Base-by-base conservation (phyloP, 1,140 invertebrate genomes). In the Rhagoletis zephyria region DNA sequence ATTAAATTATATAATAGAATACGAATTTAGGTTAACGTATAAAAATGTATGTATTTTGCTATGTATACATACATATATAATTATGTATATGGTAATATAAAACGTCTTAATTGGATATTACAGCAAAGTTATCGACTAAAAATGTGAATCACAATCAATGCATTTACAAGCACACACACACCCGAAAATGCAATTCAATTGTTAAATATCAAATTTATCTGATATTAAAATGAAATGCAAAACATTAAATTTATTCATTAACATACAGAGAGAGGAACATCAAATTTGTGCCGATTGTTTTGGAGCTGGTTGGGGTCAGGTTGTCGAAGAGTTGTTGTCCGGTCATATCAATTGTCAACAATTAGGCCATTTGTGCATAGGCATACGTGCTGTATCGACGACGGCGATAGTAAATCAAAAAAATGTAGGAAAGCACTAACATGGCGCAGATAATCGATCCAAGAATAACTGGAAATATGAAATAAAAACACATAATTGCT, bases 351-450 rank as follows among this genome's bases (percentile, higher is more conserved):
- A 7, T 56, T 56, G 42, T 2, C 48, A 14, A 10, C 5, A 63
- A 88, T 81, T 91, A 92, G 30, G 91, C 91, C 90, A 91, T 90
- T 89, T 90, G 91, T 19, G 89, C 87, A 77, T 92, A 92, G 2
- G 91, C 88, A 87, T 91, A 89, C 51, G 89, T 70, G 40, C 86
- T 88, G 74, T 92, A 92, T 67, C 92, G 89, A 45, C 91, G 90
- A 40, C 91, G 91, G 48, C 91, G 90, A 88, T 90, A 92, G 64
- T 90, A 92, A 63, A 92, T 89, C 91, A 92, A 90, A 64, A 91
- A 87, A n/a, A 89, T 89, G 86, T 90, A 92, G 61, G 91, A 91
- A 51, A 89, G 70, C 45, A 90, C 88, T 5, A 92, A 85, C 51
- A 92, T 88, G 12, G 88, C 81, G 14, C 88, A 88, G 30, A 91